Conservation (phyloP, 2,888 invertebrate genomes). For the Cetonia aurata region DNA sequence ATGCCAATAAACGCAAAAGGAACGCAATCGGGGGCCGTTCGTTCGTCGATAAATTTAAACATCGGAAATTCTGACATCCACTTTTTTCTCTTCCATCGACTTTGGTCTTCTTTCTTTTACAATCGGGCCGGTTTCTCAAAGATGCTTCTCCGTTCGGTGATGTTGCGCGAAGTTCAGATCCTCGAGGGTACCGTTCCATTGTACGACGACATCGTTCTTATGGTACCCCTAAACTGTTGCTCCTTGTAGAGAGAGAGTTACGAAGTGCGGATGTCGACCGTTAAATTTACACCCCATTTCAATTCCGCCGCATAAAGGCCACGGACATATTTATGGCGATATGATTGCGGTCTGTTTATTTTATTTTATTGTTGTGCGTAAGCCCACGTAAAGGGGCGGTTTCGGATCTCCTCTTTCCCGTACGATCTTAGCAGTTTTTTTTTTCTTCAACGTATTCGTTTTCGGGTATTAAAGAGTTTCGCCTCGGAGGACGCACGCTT, state of each 20-base stretch:
- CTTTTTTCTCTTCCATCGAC: conserved; percentile 1
- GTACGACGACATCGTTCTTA: conserved; percentile 6
- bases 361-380: conserved; percentile 52
- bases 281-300: conserved; percentile 66
- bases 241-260: conserved; percentile 51
- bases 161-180: background rate
- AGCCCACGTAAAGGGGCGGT: conserved; percentile 50
- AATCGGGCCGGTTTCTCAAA: background rate
- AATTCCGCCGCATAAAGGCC: conserved; percentile 58
- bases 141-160: background rate
- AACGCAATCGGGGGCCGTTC: conserved; percentile 21
- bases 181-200: conserved; percentile 12
- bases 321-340: conserved; percentile 55
- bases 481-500: conserved; percentile 44
- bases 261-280: conserved; percentile 58
- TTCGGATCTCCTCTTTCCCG: conserved; percentile 36
- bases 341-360: conserved; percentile 54
- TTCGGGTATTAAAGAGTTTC: conserved; percentile 33
- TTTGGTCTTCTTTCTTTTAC: background rate
- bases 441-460: conserved; percentile 29
- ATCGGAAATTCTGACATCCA: conserved; percentile 30
- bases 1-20: conserved; percentile 37
- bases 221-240: conserved; percentile 31
- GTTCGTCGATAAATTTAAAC: conserved; percentile 30
- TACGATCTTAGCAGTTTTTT: background rate